Base-by-base conservation (phyloP, 2,113 vertebrate genomes). In the Axis porcinus region DNA sequence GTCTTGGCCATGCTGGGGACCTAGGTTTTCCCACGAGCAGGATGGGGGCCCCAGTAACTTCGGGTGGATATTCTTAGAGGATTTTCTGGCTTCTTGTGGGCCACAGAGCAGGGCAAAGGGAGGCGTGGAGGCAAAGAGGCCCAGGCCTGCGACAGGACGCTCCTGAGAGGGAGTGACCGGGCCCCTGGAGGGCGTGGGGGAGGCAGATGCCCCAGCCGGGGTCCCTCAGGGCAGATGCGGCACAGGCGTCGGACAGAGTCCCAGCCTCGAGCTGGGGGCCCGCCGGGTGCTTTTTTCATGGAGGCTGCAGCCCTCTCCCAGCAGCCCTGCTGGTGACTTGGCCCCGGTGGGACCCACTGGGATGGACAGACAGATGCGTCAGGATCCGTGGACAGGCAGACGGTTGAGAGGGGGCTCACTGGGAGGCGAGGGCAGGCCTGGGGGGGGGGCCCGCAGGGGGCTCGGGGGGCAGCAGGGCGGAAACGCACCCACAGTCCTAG, bases 381-480 rank as follows among this genome's bases (percentile, higher is more conserved):
- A 30, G 70, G 28, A 5, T 10, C 27, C 0, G 2, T 25, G 58
- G 47, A 28, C 45, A 10, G 79, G 47, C 25, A 14, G 45, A 21
- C 2, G 2, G 47, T 64, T 33, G 78, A 81, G 27, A 21, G 0
- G 11, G 89, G 55, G 13, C 3, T 27, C 13, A 2, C 25, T 40
- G 45, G n/a, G 21, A 30, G 36, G 2, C 25, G 30, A n/a, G 28
- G 27, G 36, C 3, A 2, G n/a, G n/a, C 33, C 25, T 40, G 3
- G 3, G 47, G 58, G 81, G 47, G 47, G 12, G 47, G 25, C 15
- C 4, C 4, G 15, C 76, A 50, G 15, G 25, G 4, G 25, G 47
- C 17, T 11, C 0, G 0, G 62, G 1, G 45, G 0, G 27, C 40
- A 11, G 19, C 16, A 8, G 9, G 15, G 19, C 6, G 23, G 15